A percentile compares a stretch with the other conserved stretches of the same genome.
These are phyloP conservation scores for Struthidea cinerea DNA, from an alignment of 2,113 vertebrate genomes.

Conservation along the genomic window DNA sequence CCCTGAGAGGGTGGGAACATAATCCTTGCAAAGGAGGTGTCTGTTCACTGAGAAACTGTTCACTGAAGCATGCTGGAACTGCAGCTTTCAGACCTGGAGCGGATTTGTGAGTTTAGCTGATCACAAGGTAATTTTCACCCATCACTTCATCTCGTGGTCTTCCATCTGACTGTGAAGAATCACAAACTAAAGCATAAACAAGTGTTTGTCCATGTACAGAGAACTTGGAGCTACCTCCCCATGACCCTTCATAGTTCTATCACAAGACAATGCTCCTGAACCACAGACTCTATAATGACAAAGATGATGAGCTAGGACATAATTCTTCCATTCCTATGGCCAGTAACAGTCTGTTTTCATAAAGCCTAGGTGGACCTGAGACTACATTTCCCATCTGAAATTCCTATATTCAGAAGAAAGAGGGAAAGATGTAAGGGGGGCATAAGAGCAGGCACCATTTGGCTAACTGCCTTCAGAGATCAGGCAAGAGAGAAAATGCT, in stretches of 20 bases:
- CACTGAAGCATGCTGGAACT: background rate
- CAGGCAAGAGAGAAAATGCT: background rate
- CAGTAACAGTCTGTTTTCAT: background rate
- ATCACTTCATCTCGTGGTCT: background rate
- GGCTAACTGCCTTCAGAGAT: background rate
- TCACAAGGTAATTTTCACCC: background rate
- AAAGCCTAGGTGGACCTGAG: background rate
- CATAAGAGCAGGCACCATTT: background rate
- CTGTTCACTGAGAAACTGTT: background rate
- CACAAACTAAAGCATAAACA: background rate
- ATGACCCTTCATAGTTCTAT: background rate
- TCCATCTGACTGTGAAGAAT: background rate
- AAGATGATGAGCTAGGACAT: background rate
- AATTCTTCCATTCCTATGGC: background rate
- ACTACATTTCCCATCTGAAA: background rate
- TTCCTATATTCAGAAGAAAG: background rate
- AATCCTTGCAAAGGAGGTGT: background rate
- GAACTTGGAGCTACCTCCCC: background rate
- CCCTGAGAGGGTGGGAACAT: background rate
- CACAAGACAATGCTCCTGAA: background rate
- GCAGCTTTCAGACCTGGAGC: background rate
- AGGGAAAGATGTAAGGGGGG: background rate
- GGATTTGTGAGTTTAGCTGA: background rate
- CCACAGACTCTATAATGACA: rapidly evolving
- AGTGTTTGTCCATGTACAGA: rapidly evolving